Evolutionary conservation across 2,797 vertebrate genomes (phyloP), one percentile per base, ranked within the genome.

Genomic region (Danio jaintianensis): DNA sequence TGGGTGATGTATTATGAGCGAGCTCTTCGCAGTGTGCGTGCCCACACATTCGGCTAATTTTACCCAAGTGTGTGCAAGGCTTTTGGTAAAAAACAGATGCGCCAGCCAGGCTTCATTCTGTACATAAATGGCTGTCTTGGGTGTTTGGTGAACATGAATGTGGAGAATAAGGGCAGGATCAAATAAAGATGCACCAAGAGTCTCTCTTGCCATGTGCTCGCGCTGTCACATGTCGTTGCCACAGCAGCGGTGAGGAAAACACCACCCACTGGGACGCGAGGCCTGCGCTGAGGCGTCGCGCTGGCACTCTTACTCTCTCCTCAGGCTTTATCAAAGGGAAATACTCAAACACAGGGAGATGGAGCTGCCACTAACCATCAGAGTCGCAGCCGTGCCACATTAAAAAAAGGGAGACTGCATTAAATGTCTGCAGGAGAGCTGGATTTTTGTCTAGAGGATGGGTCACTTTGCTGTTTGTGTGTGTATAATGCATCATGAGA

Each of bases 211-310:
- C 90, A 91, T 90, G 92, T 93, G 92, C 87, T 88, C 86, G 88
- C 83, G 16, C 88, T 88, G 92, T 93, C 91, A 94, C 93, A 91
- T 94, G 91, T 90, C 79, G 64, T 88, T 89, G 87, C 88, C 89
- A 91, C 74, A n/a, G 86, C 73, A 86, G 87, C 61, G 83, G 88
- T 29, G 77, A 91, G 87, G 89, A 92, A 92, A 91, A 90, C 90
- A 88, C 90, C 92, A 88, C 91, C 92, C 92, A 89, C 88, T 81
- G 88, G 87, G 90, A 89, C 67, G 77, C 85, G 81, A 88, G 87
- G 88, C 80, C 83, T 81, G 85, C 85, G 86, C 80, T 80, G 85
- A 86, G 85, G 71, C 80, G 86, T 82, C 82, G 84, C 83, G 84
- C 89, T 78, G 83, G 84, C 84, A 43, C 80, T 75, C 63, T 67